Base-by-base conservation (phyloP, 2,113 vertebrate species). In the Neofelis nebulosa region DNA sequence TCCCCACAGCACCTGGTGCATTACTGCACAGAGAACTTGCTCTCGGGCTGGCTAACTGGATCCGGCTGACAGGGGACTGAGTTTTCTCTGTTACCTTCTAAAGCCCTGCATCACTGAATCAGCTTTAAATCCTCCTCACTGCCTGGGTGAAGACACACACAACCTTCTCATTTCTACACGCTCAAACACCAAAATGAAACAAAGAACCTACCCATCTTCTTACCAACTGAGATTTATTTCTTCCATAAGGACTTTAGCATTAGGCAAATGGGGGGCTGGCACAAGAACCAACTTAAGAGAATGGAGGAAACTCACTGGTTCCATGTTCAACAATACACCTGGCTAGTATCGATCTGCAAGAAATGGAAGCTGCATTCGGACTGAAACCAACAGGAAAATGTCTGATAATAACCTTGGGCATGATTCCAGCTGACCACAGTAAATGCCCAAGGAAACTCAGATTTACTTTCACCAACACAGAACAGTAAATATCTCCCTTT, bases 361-460 rank as follows among this genome's bases (percentile, higher is more conserved):
- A 93, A 95, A 98, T 94, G 65, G 71, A 96, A 92, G 74, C 87
- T 97, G 86, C 87, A 91, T 85, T 94, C 97, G 95, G 21, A 94
- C 27, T 0, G 2, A 82, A 71, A 95, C 25, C 92, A 91, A 90
- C 79, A 84, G 76, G 76, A 95, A 97, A 50, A 92, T 81, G 45
- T 94, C 94, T 97, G 97, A 97, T 96, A 96, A 98, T 98, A 97
- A 97, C 79, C 80, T 95, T 88, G 92, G 95, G 84, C 95, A 97
- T 38, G 96, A 90, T 95, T 98, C 94, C 96, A 96, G 80, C 21
- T 85, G 66, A 90, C 74, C 94, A 97, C 65, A 97, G 80, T 91
- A 96, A 97, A 97, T 93, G 80, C 50, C 96, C 86, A 92, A 82
- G 92, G 86, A 98, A 97, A 84, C 92, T 71, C 81, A 16, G 71